Conservation (phyloP, 1,140 invertebrate genomes). For the Bombus soroeensis region DNA sequence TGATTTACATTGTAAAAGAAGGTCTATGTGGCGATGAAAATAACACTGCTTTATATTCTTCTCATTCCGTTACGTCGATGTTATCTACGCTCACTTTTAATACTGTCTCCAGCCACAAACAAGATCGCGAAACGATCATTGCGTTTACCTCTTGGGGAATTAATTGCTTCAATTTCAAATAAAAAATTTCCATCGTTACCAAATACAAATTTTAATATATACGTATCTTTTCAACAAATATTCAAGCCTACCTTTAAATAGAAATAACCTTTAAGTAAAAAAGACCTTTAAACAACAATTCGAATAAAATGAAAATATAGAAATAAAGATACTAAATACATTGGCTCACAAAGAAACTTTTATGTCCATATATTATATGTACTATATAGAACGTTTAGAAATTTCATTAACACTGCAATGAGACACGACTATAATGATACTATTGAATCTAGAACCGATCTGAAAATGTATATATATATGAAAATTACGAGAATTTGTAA, state of each 20-base stretch:
- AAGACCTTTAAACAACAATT: too few species aligned
- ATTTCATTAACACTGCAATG: too few species aligned
- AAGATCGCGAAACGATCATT: background rate
- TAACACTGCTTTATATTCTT: slow-evolving; percentile 25
- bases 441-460: too few species aligned
- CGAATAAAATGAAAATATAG: too few species aligned
- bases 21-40: slow-evolving; percentile 12
- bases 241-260: too few species aligned
- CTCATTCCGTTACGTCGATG: slow-evolving; percentile 3
- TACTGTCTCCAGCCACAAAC: background rate
- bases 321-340: background rate
- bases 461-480: too few species aligned
- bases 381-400: background rate
- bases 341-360: background rate
- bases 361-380: background rate
- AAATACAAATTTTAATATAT: too few species aligned
- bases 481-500: too few species aligned
- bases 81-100: slow-evolving; percentile 28
- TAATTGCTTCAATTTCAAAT: background rate
- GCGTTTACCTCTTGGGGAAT: too few species aligned
- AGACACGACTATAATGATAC: too few species aligned
- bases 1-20: slow-evolving; percentile 19
- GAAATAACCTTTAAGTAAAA: too few species aligned
- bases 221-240: background rate
- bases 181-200: background rate